Conservation (phyloP, 2,797 vertebrate species). For the Atherinosoma microstoma region DNA sequence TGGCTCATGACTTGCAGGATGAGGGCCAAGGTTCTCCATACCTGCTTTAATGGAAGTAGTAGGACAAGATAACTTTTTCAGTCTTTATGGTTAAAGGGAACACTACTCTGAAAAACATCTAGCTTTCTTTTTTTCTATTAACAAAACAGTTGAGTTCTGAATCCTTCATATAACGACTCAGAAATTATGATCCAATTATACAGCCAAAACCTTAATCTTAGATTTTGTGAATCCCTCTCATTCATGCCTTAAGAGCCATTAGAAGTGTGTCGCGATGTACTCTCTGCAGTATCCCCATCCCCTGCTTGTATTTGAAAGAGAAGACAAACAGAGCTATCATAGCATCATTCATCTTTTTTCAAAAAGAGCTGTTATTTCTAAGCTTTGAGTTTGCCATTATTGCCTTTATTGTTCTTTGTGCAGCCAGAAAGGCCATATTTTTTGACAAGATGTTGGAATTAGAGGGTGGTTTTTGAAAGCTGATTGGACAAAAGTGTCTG, state of each 20-base stretch:
- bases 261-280: not conserved
- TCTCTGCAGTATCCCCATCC: not conserved
- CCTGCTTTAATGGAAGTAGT: not conserved
- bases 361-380: not conserved
- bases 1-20: no score
- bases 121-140: not conserved
- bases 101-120: not conserved
- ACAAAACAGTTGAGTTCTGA: not conserved
- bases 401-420: not conserved
- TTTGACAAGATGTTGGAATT: not conserved
- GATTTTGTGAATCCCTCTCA: not conserved
- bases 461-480: not conserved
- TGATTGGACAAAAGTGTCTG: not conserved
- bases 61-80: slow-evolving; percentile 21
- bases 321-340: not conserved
- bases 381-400: no score
- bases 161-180: not conserved
- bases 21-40: no score
- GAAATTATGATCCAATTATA: not conserved
- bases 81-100: slow-evolving; percentile 25
- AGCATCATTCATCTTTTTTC: not conserved
- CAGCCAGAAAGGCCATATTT: not conserved
- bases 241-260: not conserved
- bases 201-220: not conserved
- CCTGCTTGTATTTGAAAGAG: not conserved